Base-by-base conservation (phyloP, 2,888 invertebrate species). In the Apamea monoglypha region DNA sequence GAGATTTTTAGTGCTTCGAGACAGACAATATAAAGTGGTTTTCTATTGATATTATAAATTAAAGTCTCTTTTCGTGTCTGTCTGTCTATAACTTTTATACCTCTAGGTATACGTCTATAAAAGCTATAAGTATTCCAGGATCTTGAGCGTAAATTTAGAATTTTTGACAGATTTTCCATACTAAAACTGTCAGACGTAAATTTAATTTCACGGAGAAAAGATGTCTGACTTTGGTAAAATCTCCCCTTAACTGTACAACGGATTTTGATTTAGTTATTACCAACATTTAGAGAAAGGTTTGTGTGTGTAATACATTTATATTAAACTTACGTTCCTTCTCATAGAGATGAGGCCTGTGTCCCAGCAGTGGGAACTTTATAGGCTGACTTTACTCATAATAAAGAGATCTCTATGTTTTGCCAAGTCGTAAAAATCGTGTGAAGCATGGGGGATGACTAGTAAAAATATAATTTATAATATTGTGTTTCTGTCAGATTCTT, bases 381-480 rank as follows among this genome's bases (percentile, higher is more conserved):
- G 8, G 21, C 8, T 7, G 21, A 21, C 25, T 53, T 0, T 21
- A 8, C 21, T 53, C 14, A 21, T 40, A 40, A 70, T 71, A 40
- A 40, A 53, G 36, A 36, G n/a, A n/a, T 29, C 47, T 74, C 25
- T 74, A 25, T 56, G 25, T n/a, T 56, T 12, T 56, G 25, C n/a
- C 56, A 56, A n/a, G n/a, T 56, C n/a, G n/a, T n/a, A 56, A 56
- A 25, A 56, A 56, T n/a, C 56, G n/a, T n/a, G 56, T 12, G 12
- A 56, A 56, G 25, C 12, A 56, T 4, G 12, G 56, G 12, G 3
- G 53, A 0, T 50, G 1, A 25, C 8, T 25, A 53, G 56, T 82
- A 82, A 81, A 83, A 85, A 72, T 85, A 68, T 74, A 82, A 84
- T 85, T 85, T 85, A 84, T 83, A 53, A 75, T 67, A 71, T 73